Evolutionary conservation across 2,113 vertebrate genomes (phyloP).

Genomic region (Catharus bicknelli): DNA sequence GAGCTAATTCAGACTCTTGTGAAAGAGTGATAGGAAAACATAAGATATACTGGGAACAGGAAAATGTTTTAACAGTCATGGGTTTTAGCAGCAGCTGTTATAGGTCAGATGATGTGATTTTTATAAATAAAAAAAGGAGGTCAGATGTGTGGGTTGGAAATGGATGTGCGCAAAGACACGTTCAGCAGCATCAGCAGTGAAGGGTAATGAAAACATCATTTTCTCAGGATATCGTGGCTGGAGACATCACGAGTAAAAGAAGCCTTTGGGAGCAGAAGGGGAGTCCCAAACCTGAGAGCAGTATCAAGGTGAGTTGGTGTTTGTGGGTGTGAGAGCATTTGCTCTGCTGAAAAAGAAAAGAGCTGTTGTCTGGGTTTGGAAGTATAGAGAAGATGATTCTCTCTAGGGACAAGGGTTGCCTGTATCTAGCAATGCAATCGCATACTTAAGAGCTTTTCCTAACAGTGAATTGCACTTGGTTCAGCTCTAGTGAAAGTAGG

Average conservation of each 20-base stretch:
- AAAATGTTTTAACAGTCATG: background rate
- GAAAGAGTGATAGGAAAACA: background rate
- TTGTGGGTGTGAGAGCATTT: background rate
- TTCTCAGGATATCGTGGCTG: conserved; percentile 86
- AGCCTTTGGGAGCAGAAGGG: conserved; percentile 91
- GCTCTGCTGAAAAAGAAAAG: background rate
- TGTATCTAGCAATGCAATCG: background rate
- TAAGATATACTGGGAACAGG: background rate
- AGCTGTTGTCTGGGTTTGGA: background rate
- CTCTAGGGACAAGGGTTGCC: background rate
- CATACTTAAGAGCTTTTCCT: background rate
- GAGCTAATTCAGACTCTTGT: background rate
- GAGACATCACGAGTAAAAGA: conserved; percentile 89
- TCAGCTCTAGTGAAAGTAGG: background rate
- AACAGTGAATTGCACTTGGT: background rate
- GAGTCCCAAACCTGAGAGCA: conserved; percentile 54
- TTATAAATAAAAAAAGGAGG: background rate
- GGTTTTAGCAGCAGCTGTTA: conserved; percentile 16
- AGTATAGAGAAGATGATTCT: background rate
- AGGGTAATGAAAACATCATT: background rate
- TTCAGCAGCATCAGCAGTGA: background rate
- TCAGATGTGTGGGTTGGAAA: background rate
- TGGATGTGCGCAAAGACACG: accelerated
- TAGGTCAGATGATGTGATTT: background rate
- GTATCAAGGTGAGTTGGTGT: conserved; percentile 50